Evolutionary conservation across 2,113 vertebrate genomes (phyloP).

Genomic region (Tragelaphus strepsiceros): DNA sequence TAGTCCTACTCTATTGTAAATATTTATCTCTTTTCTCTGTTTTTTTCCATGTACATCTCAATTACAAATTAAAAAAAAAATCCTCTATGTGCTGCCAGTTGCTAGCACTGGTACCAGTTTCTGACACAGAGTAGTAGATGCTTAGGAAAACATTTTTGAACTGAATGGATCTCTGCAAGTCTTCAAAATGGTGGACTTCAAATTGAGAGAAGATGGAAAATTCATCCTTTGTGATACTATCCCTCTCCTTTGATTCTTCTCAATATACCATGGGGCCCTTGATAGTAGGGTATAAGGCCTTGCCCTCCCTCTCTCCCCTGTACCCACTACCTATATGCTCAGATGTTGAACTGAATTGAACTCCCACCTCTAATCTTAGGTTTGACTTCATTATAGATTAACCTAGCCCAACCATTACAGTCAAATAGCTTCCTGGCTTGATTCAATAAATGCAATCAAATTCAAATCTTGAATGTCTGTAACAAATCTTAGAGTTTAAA

Average conservation of each 20-base stretch:
- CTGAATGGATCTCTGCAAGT: not conserved
- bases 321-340: not conserved
- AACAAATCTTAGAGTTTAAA: slow-evolving; percentile 53
- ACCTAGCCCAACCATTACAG: not conserved
- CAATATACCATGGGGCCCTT: not conserved
- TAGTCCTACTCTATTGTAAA: not conserved
- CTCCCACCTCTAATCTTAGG: not conserved
- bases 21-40: not conserved
- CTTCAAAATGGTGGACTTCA: not conserved
- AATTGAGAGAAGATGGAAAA: not conserved
- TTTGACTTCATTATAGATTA: slow-evolving; percentile 22
- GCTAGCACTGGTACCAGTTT: not conserved
- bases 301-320: not conserved
- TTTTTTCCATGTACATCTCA: not conserved
- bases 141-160: not conserved
- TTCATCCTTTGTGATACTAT: not conserved
- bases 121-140: not conserved
- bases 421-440: slow-evolving; percentile 39
- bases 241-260: not conserved
- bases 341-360: slow-evolving; percentile 10
- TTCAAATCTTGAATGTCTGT: slow-evolving; percentile 27
- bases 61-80: not conserved
- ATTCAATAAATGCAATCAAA: slow-evolving; percentile 55
- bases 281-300: not conserved
- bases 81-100: not conserved